Evolutionary conservation across 2,113 vertebrate genomes (phyloP), one percentile per base, ranked within the genome.

Genomic region (Pao palembangensis): DNA sequence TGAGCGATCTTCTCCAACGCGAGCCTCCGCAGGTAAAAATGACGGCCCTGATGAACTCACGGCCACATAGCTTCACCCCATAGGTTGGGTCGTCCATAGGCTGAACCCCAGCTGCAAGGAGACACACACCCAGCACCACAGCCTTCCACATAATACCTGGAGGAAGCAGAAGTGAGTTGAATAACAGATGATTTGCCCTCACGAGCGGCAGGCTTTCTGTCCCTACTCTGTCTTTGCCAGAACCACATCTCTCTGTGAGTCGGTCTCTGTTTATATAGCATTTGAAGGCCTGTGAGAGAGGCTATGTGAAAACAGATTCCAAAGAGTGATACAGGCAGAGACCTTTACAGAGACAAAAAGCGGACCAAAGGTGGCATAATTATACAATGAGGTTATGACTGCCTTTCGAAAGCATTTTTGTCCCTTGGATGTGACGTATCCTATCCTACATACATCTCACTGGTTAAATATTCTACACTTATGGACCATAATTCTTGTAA

Each of bases 11-110:
- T 62, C 71, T 93, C 94, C 94, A 95, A 4, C 93, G 86, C 6
- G 93, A 94, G 6, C 93, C 90, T 41, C 93, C 94, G 0, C 94
- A 95, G 58, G 92, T 94, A 61, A 93, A 94, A 81, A 95, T 93
- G 75, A 94, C 91, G 0, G 93, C 92, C 0, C 93, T 89, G 79
- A 95, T 93, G 82, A 96, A 95, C 63, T 94, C 93, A 0, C 93
- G 85, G 15, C 93, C 93, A 0, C 94, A 96, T 1, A 95, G 88
- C 74, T 94, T 94, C 59, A 95, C 90, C 0, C 92, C 90, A 0
- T 92, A 92, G 0, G 88, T 43, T 4, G 87, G 88, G 58, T 88
- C 68, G 7, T 77, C 84, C 61, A 87, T 75, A 28, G 83, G 62
- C 57, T 85, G 81, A 61, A 83, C 87, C 4, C 82, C 83, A 1